Conservation (phyloP, 1,140 invertebrate species). For the Meloidogyne hapla region DNA sequence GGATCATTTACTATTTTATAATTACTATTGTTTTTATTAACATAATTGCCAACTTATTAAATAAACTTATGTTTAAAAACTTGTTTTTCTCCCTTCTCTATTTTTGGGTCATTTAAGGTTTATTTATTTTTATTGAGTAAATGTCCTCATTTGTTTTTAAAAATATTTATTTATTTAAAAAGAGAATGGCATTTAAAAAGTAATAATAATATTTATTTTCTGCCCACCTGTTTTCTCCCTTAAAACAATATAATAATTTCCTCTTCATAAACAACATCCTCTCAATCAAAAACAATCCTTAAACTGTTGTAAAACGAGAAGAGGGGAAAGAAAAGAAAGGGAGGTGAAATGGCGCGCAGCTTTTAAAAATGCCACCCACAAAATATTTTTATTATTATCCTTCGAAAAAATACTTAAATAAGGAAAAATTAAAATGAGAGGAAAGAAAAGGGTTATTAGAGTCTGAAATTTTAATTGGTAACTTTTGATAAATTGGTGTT, state of each 20-base stretch:
- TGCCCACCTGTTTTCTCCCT: not conserved
- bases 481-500: too few relatives aligned
- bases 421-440: too few relatives aligned
- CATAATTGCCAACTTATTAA: too few relatives aligned
- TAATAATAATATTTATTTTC: not conserved
- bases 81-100: too few relatives aligned
- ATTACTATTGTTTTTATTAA: too few relatives aligned
- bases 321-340: not conserved
- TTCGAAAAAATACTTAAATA: too few relatives aligned
- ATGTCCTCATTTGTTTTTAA: not conserved
- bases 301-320: not conserved
- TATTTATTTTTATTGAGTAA: not conserved
- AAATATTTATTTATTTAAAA: not conserved
- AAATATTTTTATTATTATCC: not conserved
- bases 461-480: not conserved
- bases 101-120: not conserved
- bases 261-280: not conserved
- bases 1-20: too few relatives aligned
- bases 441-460: not conserved
- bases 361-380: constrained; percentile 1
- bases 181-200: constrained; percentile 1
- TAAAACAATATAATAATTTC: not conserved
- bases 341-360: not conserved
- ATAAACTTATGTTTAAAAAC: too few relatives aligned
- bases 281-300: constrained; percentile 5